Base-by-base conservation (phyloP, 2,888 invertebrate genomes). In the Lasioglossum lativentre region DNA sequence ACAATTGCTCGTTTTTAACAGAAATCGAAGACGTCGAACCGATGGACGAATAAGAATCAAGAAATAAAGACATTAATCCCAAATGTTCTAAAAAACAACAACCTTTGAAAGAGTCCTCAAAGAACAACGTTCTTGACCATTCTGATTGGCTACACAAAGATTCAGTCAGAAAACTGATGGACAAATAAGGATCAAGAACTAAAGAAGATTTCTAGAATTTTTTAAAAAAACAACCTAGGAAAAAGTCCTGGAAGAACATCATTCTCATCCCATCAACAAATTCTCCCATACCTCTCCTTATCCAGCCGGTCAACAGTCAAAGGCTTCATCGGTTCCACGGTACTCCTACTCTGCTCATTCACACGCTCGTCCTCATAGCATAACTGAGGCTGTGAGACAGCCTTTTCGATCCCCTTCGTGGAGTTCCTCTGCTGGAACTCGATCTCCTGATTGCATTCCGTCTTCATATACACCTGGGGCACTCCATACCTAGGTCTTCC, bases 351-450 rank as follows among this genome's bases (percentile, higher is more conserved):
- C 45, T 78, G 82, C 16, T 91, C 92, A 19, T 87, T 91, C 12
- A 82, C 81, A 68, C 90, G 91, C n/a, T 96, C 96, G 70, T 96
- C 96, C 38, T 96, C 96, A 86, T 95, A 96, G 52, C 96, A 95
- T 5, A 97, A 95, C 90, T 97, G 97, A 2, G 97, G 97, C 90
- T 97, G 97, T 0, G 97, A 97, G 0, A 97, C 95, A 0, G 97
- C 96, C 77, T 94, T 94, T 82, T 94, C 95, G 77, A 95, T 94
- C 10, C 93, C 91, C 16, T 92, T 93, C 0, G 90, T 87, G 4
- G 94, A 93, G 89, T 94, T 94, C 27, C 92, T 86, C 56, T 93
- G 89, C 75, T 94, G 94, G 47, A 93, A 94, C 71, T 94, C 94
- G 0, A 78, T 83, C 10, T 94, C 93, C 80, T 93, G 93, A 72